Conservation (phyloP, 2,113 vertebrate genomes). For the Thamnaconus septentrionalis region DNA sequence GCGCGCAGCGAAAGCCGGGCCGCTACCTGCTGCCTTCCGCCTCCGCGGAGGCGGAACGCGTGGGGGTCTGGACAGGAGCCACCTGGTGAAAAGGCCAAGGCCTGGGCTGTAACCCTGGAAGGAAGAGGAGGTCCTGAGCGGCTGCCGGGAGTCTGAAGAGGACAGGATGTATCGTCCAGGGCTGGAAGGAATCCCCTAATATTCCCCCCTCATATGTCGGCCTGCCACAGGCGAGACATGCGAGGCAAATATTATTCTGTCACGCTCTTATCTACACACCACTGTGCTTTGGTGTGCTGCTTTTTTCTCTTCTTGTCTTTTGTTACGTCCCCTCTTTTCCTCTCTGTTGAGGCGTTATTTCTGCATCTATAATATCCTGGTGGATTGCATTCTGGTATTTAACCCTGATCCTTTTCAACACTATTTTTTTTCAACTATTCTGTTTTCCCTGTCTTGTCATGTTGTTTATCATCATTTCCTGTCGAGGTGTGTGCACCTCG, state of each 20-base stretch:
- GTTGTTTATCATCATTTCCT: background rate
- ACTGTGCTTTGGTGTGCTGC: too few species aligned
- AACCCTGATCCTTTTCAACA: background rate
- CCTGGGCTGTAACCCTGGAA: conserved; percentile 84
- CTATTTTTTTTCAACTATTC: background rate
- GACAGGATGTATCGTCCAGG: conserved; percentile 81
- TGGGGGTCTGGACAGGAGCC: conserved; percentile 75
- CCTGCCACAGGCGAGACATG: background rate
- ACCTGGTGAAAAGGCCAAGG: conserved; percentile 81
- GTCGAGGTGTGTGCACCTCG: too few species aligned
- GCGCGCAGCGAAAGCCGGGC: background rate
- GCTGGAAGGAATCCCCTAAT: conserved; percentile 27
- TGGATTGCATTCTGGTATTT: background rate
- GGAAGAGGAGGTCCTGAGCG: conserved; percentile 80
- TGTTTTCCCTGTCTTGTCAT: background rate
- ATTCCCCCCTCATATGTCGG: conserved; percentile 32
- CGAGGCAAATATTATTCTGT: background rate
- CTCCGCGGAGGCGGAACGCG: too few species aligned
- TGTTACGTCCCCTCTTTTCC: background rate
- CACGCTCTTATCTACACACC: too few species aligned
- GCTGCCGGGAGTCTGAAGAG: conserved; percentile 59
- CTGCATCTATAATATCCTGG: background rate
- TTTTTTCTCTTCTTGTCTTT: background rate
- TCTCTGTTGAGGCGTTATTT: background rate
- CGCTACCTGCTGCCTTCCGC: conserved; percentile 1